Base-by-base conservation (phyloP, 30 jellyfish, hydroid and myxozoan genomes). In the Cassiopea xamachana region DNA sequence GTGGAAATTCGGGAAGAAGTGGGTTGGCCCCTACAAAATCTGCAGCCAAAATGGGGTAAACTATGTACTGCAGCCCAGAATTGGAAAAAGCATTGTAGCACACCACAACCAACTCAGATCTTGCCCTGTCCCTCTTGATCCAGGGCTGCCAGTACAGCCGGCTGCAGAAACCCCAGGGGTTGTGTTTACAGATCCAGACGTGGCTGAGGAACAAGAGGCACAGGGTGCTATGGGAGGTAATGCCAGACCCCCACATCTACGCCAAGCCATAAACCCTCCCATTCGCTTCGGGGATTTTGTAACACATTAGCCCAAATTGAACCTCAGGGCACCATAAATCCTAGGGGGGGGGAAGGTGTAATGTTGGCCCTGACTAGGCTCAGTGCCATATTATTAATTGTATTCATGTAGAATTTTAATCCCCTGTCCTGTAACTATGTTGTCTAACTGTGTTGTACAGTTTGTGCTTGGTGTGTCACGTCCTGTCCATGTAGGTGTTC, bases 201-300 rank as follows among this genome's bases (percentile, higher is more conserved):
- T 64, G 89, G 92, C 79, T 27, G 62, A 1, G 47, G 93, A 55
- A 87, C 88, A 27, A 69, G 88, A 76, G 84, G 88, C 43, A 49
- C 88, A 74, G 14, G 88, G 81, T n/a, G 82, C 58, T 73, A 61
- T 62, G 55, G 82, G 82, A 47, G 93, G 83, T 73, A 59, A 62
- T 86, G 88, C 81, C 82, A 60, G 93, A 73, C 83, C 87, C 87
- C 79, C 88, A 73, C 88, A 64, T 73, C 93, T 74, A 49, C 87
- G 93, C 59, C 93, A 86, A 71, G 58, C 88, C 93, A 86, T 86
- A 73, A 74, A 86, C 93, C 93, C 93, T 76, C 88, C 93, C 39
- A 72, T 86, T 75, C 87, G 82, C 73, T 86, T 86, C 58, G 88
- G 93, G 88, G 93, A 86, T 77, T 86, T 86, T 86, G 88, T 60